Evolutionary conservation across 2,797 vertebrate genomes (phyloP).

Genomic region (Chloroceryle amazona): DNA sequence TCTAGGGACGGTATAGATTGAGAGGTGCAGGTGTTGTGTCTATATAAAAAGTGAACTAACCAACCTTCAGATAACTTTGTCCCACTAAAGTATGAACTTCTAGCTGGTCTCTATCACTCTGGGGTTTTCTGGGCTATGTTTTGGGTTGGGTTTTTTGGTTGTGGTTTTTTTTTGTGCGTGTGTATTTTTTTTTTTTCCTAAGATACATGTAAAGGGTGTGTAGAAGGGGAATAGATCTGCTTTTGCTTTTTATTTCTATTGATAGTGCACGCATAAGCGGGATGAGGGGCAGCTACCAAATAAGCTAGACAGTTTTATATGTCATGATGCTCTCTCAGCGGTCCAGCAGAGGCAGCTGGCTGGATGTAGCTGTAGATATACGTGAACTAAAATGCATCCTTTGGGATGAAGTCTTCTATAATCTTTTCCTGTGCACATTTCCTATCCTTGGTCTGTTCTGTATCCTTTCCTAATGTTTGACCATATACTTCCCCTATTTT

Average conservation of each 20-base stretch:
- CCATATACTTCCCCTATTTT: rapidly evolving
- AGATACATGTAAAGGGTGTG: not conserved
- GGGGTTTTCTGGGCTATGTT: not conserved
- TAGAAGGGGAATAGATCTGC: not conserved
- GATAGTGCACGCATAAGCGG: not conserved
- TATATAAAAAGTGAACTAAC: not conserved
- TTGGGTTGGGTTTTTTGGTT: rapidly evolving
- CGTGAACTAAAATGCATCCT: not conserved
- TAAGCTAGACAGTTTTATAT: not conserved
- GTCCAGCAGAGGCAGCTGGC: not conserved
- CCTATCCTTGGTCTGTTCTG: not conserved
- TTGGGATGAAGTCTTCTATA: not conserved
- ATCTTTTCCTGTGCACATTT: not conserved
- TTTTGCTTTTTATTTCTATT: not conserved
- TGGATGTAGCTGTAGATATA: not conserved
- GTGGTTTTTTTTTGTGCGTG: no score
- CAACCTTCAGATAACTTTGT: not conserved
- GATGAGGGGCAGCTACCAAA: not conserved
- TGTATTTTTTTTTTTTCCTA: not conserved
- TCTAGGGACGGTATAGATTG: not conserved
- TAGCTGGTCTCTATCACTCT: not conserved
- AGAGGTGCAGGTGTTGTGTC: not conserved
- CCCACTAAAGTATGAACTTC: not conserved
- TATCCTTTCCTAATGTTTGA: not conserved
- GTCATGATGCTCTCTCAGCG: not conserved